Evolutionary conservation across 37 sponge, comb jelly and placozoan genomes (phyloP), one percentile per base, ranked within the genome.

Genomic region (Chondrilla cf. caribensis): DNA sequence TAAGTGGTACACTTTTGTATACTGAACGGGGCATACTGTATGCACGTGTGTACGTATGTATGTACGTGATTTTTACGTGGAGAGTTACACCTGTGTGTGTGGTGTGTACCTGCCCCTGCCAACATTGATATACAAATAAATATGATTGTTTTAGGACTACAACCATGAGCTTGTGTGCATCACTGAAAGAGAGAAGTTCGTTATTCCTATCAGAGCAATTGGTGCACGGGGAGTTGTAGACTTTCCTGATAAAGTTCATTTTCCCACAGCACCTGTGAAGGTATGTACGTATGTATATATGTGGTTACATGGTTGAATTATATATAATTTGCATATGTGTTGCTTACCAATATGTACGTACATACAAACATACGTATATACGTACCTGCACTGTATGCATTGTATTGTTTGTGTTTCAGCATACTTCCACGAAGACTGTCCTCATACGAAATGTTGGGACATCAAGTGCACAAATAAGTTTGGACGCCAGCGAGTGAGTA

Each of bases 161-260:
- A 54, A 81, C 4, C 93, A 93, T 40, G 94, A 98, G 86, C 66
- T 98, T 38, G 81, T 91, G 32, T 93, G 89, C 57, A 81, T 93
- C 36, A 98, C 99, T 36, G 99, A 98, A 78, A 58, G 99, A 26
- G 99, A 98, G 79, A 93, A 91, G 85, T 93, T 98, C 72, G 62
- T 91, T 6, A 70, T 98, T 62, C 96, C 99, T 22, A 87, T 98
- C 14, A 51, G 73, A 31, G 95, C 90, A n/a, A 87, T 94, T 32
- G 96, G 99, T 1, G 65, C 92, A 25, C 36, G 99, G 38, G 99
- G 92, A 35, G 89, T 98, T 9, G 87, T 98, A 25, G 99, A 98
- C 82, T 96, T 98, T 66, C 99, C 99, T 71, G 99, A 98, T 86
- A 83, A 91, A 38, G 78, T 98, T 18, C 80, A 91, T 71, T 93